A percentile compares a stretch with the other conserved stretches of the same genome.
phyloP scores from a whole-genome alignment of 2,797 vertebrate genomes.

The Pseudochirops corinnae region DNA sequence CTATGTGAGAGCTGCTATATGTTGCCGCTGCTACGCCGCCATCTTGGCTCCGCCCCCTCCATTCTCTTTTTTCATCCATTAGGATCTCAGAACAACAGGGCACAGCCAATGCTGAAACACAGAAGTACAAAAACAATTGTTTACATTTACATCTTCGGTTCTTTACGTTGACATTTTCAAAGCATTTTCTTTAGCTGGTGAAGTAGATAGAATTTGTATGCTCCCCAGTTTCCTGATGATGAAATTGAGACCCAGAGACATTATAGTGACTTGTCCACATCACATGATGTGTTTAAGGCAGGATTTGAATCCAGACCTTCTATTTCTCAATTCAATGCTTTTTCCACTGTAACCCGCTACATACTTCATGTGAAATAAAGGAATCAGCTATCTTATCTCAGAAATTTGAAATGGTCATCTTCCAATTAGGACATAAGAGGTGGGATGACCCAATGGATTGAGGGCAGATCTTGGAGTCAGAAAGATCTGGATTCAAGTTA shows the following conservation, averaged over 20 bases:
- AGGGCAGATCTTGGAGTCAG: neutral
- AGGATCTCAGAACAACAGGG: conserved; percentile 69
- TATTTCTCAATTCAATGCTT: neutral
- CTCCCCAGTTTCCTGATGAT: neutral
- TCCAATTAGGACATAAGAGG: neutral
- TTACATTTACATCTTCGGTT: neutral
- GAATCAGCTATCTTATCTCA: neutral
- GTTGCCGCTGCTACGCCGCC: too few relatives aligned
- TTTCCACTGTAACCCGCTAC: neutral
- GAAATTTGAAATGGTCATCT: neutral
- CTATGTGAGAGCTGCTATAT: too few relatives aligned
- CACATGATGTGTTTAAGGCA: neutral
- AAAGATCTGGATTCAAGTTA: neutral
- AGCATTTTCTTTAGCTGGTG: neutral
- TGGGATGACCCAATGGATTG: neutral
- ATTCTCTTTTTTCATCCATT: too few relatives aligned
- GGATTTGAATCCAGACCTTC: neutral
- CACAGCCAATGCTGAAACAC: conserved; percentile 47
- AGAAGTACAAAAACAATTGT: neutral
- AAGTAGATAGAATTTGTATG: neutral
- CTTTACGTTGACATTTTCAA: neutral
- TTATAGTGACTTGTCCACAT: neutral
- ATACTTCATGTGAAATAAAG: neutral
- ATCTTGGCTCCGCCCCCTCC: too few relatives aligned
- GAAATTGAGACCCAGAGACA: neutral